Conservation (phyloP, 2,113 vertebrate genomes). For the Malurus elegans region DNA sequence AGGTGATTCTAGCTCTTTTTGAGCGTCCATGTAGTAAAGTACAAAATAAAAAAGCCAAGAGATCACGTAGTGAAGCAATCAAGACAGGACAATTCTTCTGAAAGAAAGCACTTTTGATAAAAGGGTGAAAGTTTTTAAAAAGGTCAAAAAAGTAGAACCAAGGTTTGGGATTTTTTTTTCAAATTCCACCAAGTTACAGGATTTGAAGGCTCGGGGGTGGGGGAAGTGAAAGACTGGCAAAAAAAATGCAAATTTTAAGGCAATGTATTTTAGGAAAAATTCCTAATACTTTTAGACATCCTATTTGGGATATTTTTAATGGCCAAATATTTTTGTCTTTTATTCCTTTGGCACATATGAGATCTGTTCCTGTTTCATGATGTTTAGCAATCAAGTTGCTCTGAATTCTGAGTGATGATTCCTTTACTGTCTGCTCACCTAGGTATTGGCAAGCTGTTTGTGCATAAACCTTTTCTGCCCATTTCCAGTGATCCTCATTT, state of each 20-base stretch:
- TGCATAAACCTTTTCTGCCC: background rate
- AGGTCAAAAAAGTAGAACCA: background rate
- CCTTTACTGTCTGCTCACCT: background rate
- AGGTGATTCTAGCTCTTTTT: background rate
- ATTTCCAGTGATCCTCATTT: background rate
- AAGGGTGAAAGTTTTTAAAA: background rate
- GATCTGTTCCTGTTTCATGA: background rate
- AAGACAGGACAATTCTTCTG: background rate
- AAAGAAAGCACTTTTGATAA: background rate
- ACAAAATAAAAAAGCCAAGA: background rate
- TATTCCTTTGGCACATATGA: background rate
- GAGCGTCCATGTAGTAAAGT: background rate
- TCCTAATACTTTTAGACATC: background rate
- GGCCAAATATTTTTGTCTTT: background rate
- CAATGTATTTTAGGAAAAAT: background rate
- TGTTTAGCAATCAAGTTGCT: background rate
- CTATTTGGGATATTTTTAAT: background rate
- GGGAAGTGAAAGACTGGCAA: background rate
- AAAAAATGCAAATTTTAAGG: background rate
- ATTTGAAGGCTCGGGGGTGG: background rate
- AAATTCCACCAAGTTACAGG: background rate
- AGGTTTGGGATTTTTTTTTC: fast-evolving
- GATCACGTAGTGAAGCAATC: background rate
- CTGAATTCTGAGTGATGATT: background rate
- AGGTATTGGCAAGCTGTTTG: background rate